These are phyloP conservation scores for Leptinotarsa defecta DNA, from an alignment of 1,140 invertebrate genomes.

Conservation along the genomic window DNA sequence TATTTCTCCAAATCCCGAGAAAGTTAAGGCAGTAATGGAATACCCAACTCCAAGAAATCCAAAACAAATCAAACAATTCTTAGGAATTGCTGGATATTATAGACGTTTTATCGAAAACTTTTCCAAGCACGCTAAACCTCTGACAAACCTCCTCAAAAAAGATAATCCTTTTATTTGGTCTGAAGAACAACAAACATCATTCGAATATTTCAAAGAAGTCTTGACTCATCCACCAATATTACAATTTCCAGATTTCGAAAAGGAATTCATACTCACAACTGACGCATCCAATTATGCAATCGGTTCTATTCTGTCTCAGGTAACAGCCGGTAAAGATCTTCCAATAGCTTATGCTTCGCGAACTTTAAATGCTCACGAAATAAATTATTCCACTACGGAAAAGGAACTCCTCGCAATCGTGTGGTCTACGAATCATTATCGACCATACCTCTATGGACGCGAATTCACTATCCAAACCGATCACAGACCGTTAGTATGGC, in stretches of 20 bases:
- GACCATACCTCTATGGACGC: too few relatives aligned
- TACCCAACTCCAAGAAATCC: constrained; percentile 52
- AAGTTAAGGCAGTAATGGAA: constrained; percentile 53
- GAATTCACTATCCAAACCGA: too few relatives aligned
- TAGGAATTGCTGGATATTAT: constrained; percentile 53
- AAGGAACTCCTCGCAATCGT: too few relatives aligned
- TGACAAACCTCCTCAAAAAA: constrained; percentile 36
- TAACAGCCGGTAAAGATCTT: constrained; percentile 38
- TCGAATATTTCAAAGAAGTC: constrained; percentile 51
- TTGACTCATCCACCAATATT: constrained; percentile 55
- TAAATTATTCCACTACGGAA: too few relatives aligned
- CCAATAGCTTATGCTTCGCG: constrained; percentile 47
- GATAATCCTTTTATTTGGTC: constrained; percentile 29
- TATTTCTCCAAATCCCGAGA: constrained; percentile 55
- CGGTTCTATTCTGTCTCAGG: constrained; percentile 49
- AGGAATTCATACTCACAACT: constrained; percentile 54
- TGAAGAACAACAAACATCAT: constrained; percentile 42
- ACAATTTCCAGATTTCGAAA: constrained; percentile 49
- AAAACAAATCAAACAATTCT: constrained; percentile 53
- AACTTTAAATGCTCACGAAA: constrained; percentile 39
- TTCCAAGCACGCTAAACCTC: constrained; percentile 33
- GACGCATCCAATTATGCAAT: constrained; percentile 54
- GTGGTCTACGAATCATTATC: too few relatives aligned
- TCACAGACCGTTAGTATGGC: background rate
- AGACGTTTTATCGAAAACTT: constrained; percentile 36